phyloP scores from a whole-genome alignment of 2,888 invertebrate genomes.

The Hirtodrosophila cameraria region DNA sequence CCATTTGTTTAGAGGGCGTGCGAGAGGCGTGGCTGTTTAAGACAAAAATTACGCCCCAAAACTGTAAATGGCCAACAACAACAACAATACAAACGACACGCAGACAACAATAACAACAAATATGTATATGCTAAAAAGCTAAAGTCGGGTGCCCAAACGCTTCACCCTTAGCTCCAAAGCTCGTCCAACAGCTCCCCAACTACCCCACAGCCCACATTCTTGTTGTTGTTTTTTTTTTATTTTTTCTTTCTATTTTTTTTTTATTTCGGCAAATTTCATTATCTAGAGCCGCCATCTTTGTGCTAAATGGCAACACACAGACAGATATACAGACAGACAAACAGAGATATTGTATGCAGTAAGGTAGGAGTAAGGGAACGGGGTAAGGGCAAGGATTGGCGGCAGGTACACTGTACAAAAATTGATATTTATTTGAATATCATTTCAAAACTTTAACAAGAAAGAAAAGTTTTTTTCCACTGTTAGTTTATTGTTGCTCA shows the following conservation, averaged over 20 bases:
- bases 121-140: slow-evolving; percentile 30
- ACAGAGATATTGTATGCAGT: too few species aligned
- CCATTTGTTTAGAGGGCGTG: slow-evolving; percentile 48
- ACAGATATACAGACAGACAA: slow-evolving; percentile 22
- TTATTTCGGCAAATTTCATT: slow-evolving; percentile 72
- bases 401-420: too few species aligned
- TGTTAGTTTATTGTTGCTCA: too few species aligned
- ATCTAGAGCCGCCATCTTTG: slow-evolving; percentile 78
- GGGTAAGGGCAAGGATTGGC: too few species aligned
- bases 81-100: slow-evolving; percentile 2
- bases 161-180: neutral
- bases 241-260: slow-evolving; percentile 34
- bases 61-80: slow-evolving; percentile 72
- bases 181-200: neutral
- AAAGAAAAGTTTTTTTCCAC: too few species aligned
- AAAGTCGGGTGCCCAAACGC: slow-evolving; percentile 21
- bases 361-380: too few species aligned
- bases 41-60: slow-evolving; percentile 74
- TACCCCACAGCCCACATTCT: neutral
- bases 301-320: slow-evolving; percentile 68
- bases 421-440: too few species aligned
- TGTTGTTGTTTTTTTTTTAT: slow-evolving; percentile 17
- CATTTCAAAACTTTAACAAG: too few species aligned
- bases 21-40: slow-evolving; percentile 68
- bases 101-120: slow-evolving; percentile 4